phyloP scores from a whole-genome alignment of 2,113 vertebrate species.

The Lonchura striata region DNA sequence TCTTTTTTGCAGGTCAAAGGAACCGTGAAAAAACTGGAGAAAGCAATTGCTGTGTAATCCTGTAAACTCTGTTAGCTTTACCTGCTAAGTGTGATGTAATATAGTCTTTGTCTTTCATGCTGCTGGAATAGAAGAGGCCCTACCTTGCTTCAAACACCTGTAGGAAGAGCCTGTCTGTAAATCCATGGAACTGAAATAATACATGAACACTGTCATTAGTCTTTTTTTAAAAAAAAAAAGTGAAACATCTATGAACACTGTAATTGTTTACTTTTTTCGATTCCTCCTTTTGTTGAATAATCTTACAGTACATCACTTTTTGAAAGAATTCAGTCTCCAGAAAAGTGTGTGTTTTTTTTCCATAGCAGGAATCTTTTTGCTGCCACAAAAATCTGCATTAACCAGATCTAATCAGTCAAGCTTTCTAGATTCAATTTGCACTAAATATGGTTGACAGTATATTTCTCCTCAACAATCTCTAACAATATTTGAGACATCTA shows the following conservation, averaged over 20 bases:
- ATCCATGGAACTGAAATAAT: slow-evolving; percentile 71
- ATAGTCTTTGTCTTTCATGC: slow-evolving; percentile 81
- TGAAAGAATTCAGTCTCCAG: slow-evolving; percentile 64
- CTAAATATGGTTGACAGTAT: slow-evolving; percentile 68
- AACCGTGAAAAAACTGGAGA: slow-evolving; percentile 98
- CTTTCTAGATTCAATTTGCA: slow-evolving; percentile 76
- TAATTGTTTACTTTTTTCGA: slow-evolving; percentile 26
- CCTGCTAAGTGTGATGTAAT: slow-evolving; percentile 74
- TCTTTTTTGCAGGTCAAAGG: slow-evolving; percentile 86
- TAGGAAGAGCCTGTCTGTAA: slow-evolving; percentile 74
- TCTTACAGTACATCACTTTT: slow-evolving; percentile 63
- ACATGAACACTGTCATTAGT: slow-evolving; percentile 64
- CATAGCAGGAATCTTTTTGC: slow-evolving; percentile 68
- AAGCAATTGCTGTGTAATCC: slow-evolving; percentile 98
- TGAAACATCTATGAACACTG: slow-evolving; percentile 71
- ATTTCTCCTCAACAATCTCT: slow-evolving; percentile 65
- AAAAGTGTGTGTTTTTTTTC: slow-evolving; percentile 58
- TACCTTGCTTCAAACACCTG: slow-evolving; percentile 70
- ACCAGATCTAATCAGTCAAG: slow-evolving; percentile 63
- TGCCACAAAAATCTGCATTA: slow-evolving; percentile 64
- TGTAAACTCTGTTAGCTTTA: slow-evolving; percentile 81
- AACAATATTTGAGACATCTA: slow-evolving; percentile 48
- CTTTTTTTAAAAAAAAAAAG: neutral
- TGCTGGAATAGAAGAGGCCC: slow-evolving; percentile 78
- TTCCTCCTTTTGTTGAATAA: slow-evolving; percentile 68